Conservation (phyloP, 1,140 invertebrate species). For the Eupeodes corollae region DNA sequence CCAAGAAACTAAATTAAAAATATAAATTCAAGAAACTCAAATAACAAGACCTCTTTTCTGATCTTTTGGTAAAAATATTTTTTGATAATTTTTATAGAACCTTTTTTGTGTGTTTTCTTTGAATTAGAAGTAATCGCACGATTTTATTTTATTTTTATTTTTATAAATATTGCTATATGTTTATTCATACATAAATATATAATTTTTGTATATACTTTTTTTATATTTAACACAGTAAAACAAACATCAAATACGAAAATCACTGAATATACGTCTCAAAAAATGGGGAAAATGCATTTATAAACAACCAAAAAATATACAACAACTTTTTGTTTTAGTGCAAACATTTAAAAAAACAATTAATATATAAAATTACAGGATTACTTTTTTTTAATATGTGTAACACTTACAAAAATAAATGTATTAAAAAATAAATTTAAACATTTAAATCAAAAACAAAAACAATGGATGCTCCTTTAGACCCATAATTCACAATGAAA, state of each 20-base stretch:
- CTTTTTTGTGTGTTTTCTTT: not conserved
- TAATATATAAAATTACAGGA: not conserved
- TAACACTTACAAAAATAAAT: no score
- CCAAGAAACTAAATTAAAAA: no score
- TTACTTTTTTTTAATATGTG: not conserved
- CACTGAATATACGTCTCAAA: not conserved
- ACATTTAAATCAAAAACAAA: slow-evolving; percentile 20
- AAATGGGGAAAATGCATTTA: no score
- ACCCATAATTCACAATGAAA: slow-evolving; percentile 13
- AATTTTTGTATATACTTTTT: no score
- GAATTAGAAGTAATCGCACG: not conserved
- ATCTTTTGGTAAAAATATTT: no score
- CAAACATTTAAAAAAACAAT: slow-evolving; percentile 4
- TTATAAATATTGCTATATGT: no score
- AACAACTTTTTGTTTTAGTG: not conserved
- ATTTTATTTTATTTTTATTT: not conserved
- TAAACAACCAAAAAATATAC: no score
- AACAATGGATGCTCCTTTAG: not conserved
- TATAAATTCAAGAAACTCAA: no score
- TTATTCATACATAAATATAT: not conserved
- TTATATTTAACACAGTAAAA: not conserved
- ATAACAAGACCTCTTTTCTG: no score
- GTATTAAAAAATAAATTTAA: slow-evolving; percentile 15
- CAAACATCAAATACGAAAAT: slow-evolving; percentile 1
- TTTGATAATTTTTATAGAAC: no score